Evolutionary conservation across 1,140 invertebrate species (phyloP), one percentile per base, ranked within the genome.

Genomic region (Aplysia californica): DNA sequence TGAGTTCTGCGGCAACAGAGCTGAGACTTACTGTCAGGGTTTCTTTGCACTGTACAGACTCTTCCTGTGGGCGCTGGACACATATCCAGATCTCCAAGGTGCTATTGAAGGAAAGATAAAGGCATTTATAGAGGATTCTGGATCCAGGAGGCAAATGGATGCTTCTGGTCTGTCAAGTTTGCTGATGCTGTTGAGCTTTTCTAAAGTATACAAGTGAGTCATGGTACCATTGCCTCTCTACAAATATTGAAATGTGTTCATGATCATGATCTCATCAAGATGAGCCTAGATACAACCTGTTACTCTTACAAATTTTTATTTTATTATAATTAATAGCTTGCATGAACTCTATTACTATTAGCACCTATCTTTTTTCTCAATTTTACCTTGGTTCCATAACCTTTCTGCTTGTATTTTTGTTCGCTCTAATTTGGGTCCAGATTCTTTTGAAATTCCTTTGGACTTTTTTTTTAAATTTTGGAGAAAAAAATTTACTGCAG

Each of bases 1-100:
- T 10, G 84, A 85, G 65, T 87, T 87, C 72, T 85, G 82, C 23
- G 85, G 85, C 65, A 84, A 87, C 64, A 85, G 84, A 15, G 85
- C 84, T 72, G 85, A 86, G 65, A 86, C 84, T 75, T 78, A 76
- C 23, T 79, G 85, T 10, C 84, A 81, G 61, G 85, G 85, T 0
- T 86, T 85, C 75, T 86, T 86, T 58, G 79, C 83, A 33, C 72
- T 86, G 10, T 84, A 86, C 64, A 69, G 85, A n/a, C 76, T 86
- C 29, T 67, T 86, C 1, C 76, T 86, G 26, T 86, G 85, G 85
- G 83, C 85, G 0, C 29, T 86, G 56, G 83, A 86, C 36, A 84
- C 80, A 1, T 86, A 85, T 38, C 83, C 85, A 0, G 73, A 76
- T 20, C 74, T 86, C 4, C 77, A 84, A 23, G 50, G 10, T 20